These are phyloP conservation scores for Drosophila birchii DNA, from an alignment of 2,888 invertebrate genomes.

Conservation along the genomic window DNA sequence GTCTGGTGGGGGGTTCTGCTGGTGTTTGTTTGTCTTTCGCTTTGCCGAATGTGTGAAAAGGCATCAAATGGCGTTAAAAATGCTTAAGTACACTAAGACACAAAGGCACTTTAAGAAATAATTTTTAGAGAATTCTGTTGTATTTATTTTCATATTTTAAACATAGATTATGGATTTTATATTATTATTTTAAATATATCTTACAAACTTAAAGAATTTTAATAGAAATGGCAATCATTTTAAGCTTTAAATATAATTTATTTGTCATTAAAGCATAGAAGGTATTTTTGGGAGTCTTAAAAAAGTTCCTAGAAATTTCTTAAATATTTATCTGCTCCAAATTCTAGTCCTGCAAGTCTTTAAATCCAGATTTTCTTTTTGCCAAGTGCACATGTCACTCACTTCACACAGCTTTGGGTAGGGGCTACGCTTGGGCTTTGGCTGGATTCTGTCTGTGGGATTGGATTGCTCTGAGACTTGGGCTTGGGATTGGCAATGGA, in stretches of 20 bases:
- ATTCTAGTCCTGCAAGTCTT: neutral
- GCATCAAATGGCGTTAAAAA: conserved; percentile 81
- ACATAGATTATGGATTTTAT: too few species aligned
- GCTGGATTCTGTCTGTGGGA: conserved; percentile 32
- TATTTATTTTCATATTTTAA: too few species aligned
- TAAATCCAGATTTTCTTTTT: neutral
- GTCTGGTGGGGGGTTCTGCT: conserved; percentile 22
- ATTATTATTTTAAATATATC: too few species aligned
- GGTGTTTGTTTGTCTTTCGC: conserved; percentile 72
- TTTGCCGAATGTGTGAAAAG: conserved; percentile 73
- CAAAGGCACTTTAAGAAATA: conserved; percentile 18
- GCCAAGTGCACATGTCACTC: conserved; percentile 37
- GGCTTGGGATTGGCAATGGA: conserved; percentile 20
- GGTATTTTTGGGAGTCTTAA: neutral
- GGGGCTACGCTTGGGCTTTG: conserved; percentile 23
- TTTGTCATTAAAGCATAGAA: neutral
- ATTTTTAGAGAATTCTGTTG: neutral
- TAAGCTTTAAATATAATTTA: too few species aligned
- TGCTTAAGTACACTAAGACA: conserved; percentile 65
- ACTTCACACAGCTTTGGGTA: conserved; percentile 4
- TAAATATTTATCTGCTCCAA: neutral
- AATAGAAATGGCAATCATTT: too few species aligned
- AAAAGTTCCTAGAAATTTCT: neutral
- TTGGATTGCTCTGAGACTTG: conserved; percentile 31
- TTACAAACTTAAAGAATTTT: too few species aligned